Evolutionary conservation across 1,140 invertebrate species (phyloP), one percentile per base, ranked within the genome.

Genomic region (Meloidogyne floridensis): DNA sequence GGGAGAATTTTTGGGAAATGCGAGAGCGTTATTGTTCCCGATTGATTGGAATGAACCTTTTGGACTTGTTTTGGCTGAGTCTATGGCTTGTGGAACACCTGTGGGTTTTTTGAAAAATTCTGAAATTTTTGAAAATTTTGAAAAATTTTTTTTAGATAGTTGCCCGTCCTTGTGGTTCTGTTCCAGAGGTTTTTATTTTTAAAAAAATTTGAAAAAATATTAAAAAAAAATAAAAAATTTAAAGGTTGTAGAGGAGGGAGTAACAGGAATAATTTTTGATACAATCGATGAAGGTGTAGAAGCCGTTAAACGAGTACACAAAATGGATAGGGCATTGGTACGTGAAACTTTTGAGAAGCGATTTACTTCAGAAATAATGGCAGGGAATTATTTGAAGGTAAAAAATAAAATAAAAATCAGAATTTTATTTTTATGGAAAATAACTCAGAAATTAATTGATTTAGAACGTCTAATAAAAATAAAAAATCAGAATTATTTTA

Each of bases 81-180:
- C 80, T 42, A 80, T 82, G 81, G 81, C 81, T 18, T 84, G 82
- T 73, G 81, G 81, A 10, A 82, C 81, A 51, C 81, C 81, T 32
- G 32, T 32, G 32, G 32, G 32, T 32, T 32, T 32, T 32, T 32
- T 32, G 32, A 32, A 32, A 20, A 20, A 20, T 32, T 32, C 32
- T 32, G 32, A 32, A 32, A 32, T 20, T 32, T 20, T 20, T 20
- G 0, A 1, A 20, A 20, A 20, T 32, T 32, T 32, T 32, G 32
- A 32, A 32, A 32, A 32, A 32, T 32, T 32, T 32, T 32, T 32
- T 32, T 32, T 32, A 32, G 15, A 65, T 65, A n/a, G 72, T 81
- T 56, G 80, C 80, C 18, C 54, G 56, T 7, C 13, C 42, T 65
- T 72, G 81, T 20, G 81, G 81, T n/a, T 84, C 81, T 42, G 81